Conservation (phyloP, 1,140 invertebrate species). For the Rhynchophorus ferrugineus region DNA sequence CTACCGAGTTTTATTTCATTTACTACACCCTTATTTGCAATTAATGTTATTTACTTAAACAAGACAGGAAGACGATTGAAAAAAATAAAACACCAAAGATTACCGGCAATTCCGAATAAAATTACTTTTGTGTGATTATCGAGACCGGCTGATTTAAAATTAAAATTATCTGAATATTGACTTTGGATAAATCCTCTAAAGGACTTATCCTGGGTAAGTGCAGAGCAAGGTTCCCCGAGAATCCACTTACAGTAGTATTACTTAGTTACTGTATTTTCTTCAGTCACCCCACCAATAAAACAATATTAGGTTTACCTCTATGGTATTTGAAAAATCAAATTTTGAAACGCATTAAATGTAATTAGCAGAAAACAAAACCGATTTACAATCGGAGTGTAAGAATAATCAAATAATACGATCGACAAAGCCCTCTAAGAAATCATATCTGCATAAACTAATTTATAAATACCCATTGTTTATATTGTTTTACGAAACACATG, state of each 20-base stretch:
- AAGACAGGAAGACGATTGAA: no score
- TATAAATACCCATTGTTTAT: not conserved
- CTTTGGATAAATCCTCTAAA: constrained; percentile 32
- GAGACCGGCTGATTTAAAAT: constrained; percentile 35
- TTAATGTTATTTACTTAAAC: no score
- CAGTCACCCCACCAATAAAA: no score
- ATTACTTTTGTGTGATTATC: constrained; percentile 33
- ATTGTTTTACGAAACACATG: not conserved
- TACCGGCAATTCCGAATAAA: constrained; percentile 26
- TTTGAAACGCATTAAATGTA: no score
- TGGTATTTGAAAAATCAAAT: no score
- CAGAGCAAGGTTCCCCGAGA: constrained; percentile 32
- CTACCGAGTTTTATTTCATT: constrained; percentile 6
- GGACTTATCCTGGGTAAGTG: constrained; percentile 32
- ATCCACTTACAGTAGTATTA: constrained; percentile 26
- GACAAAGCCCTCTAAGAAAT: not conserved
- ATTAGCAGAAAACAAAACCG: no score
- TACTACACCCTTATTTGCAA: not conserved
- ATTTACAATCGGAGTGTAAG: not conserved
- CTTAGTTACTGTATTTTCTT: constrained; percentile 4
- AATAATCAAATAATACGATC: not conserved
- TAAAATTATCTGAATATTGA: constrained; percentile 37
- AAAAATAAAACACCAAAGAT: constrained; percentile 19
- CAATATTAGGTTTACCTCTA: no score
- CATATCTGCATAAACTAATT: not conserved